These are phyloP conservation scores for Himantopus leucocephalus DNA, from an alignment of 2,113 vertebrate species.

Conservation along the genomic window DNA sequence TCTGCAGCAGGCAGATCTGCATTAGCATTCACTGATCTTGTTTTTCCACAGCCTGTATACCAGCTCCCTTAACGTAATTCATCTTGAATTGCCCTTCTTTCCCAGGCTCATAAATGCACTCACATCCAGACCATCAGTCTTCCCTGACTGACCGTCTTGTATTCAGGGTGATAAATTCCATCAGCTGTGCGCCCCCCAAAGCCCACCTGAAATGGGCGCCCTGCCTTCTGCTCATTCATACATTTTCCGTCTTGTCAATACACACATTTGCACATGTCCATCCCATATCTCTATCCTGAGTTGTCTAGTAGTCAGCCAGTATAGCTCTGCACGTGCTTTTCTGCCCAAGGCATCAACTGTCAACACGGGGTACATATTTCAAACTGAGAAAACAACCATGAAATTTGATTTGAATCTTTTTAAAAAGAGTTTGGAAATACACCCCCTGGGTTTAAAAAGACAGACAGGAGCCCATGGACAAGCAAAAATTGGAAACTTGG, in stretches of 20 bases:
- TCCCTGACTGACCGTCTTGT: neutral
- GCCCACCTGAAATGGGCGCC: neutral
- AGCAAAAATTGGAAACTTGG: neutral
- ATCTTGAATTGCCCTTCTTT: neutral
- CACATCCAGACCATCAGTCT: neutral
- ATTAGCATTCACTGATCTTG: neutral
- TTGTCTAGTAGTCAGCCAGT: neutral
- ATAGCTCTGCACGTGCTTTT: conserved; percentile 14
- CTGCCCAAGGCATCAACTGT: conserved; percentile 57
- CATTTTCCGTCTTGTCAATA: neutral
- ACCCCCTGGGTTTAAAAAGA: neutral
- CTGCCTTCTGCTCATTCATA: neutral
- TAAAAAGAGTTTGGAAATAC: conserved; percentile 15
- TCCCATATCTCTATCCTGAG: neutral
- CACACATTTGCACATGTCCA: neutral
- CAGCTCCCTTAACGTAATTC: neutral
- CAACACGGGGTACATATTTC: conserved; percentile 31
- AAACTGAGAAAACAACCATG: conserved; percentile 41
- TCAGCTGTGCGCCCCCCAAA: neutral
- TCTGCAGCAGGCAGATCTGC: neutral
- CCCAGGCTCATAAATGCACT: neutral
- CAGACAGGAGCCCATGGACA: neutral
- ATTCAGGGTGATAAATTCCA: neutral
- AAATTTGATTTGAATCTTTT: conserved; percentile 19
- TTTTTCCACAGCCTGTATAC: conserved; percentile 20